A percentile compares a stretch with the other conserved stretches of the same genome.
Conservation (phyloP, 2,888 invertebrate genomes). For the Ommatoiulus sabulosus region DNA sequence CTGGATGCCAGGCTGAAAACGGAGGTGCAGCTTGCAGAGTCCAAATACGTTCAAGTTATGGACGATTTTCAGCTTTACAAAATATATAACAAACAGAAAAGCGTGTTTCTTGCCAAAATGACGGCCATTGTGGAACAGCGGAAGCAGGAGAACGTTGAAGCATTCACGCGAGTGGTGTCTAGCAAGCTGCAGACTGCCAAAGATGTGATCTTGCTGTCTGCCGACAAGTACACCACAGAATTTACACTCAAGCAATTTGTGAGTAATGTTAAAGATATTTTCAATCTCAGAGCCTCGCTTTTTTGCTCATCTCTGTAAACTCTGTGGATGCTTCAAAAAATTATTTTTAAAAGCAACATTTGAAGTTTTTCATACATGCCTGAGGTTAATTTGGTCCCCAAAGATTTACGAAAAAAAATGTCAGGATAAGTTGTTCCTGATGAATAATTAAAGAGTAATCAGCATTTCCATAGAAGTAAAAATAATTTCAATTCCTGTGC, state of each 20-base stretch:
- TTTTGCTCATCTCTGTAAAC: too few species aligned
- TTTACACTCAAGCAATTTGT: slow-evolving; percentile 61
- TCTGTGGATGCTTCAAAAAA: too few species aligned
- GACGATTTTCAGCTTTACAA: slow-evolving; percentile 57
- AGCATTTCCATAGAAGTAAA: too few species aligned
- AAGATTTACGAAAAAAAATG: too few species aligned
- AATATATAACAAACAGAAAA: neutral
- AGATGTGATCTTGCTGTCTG: slow-evolving; percentile 60
- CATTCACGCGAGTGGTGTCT: slow-evolving; percentile 60
- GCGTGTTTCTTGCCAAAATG: slow-evolving; percentile 54
- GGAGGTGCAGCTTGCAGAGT: slow-evolving; percentile 13
- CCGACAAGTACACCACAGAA: slow-evolving; percentile 60
- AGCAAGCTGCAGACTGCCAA: slow-evolving; percentile 60
- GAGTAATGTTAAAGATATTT: slow-evolving; percentile 48
- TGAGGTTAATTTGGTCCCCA: neutral
- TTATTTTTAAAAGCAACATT: too few species aligned
- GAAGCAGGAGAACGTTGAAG: slow-evolving; percentile 61
- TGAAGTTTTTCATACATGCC: too few species aligned
- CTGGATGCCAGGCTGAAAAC: slow-evolving; percentile 48
- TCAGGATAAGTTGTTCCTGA: too few species aligned
- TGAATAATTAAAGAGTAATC: too few species aligned
- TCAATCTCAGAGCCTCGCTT: neutral
- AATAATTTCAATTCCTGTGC: too few species aligned
- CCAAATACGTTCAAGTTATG: slow-evolving; percentile 54
- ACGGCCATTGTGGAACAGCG: slow-evolving; percentile 54